Evolutionary conservation across 2,888 invertebrate species (phyloP).

Genomic region (Athalia cordata): DNA sequence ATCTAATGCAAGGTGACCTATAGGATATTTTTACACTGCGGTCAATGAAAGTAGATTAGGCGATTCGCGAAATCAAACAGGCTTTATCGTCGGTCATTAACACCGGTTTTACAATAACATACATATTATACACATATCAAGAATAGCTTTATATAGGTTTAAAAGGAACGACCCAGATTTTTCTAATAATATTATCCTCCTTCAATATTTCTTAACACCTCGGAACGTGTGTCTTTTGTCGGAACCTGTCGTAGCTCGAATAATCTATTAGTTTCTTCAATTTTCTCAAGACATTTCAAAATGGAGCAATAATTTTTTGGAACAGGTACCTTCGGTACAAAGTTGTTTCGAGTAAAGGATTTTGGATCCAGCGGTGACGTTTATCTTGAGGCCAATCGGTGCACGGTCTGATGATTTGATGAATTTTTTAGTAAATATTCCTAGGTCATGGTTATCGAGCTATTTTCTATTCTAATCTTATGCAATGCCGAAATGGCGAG

Average conservation of each 20-base stretch:
- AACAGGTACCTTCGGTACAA: no score
- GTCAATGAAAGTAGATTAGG: slow-evolving; percentile 17
- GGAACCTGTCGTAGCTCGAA: neutral
- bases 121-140: slow-evolving; percentile 16
- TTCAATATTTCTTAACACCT: slow-evolving; percentile 16
- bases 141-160: slow-evolving; percentile 28
- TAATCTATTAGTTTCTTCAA: neutral
- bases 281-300: no score
- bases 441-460: slow-evolving; percentile 65
- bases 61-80: slow-evolving; percentile 12
- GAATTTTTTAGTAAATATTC: slow-evolving; percentile 37
- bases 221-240: neutral
- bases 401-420: neutral
- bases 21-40: neutral
- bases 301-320: no score
- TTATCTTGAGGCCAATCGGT: no score
- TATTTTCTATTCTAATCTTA: slow-evolving; percentile 64
- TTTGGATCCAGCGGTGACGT: no score
- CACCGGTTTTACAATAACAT: slow-evolving; percentile 4
- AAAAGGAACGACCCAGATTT: slow-evolving; percentile 36
- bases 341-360: no score
- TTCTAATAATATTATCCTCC: neutral
- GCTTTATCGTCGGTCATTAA: slow-evolving; percentile 12
- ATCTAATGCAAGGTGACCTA: neutral
- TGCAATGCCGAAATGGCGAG: slow-evolving; percentile 62